A percentile compares a stretch with the other conserved stretches of the same genome.
These are phyloP conservation scores for Macheiramphus alcinus DNA, from an alignment of 2,113 vertebrate genomes.

Conservation along the genomic window DNA sequence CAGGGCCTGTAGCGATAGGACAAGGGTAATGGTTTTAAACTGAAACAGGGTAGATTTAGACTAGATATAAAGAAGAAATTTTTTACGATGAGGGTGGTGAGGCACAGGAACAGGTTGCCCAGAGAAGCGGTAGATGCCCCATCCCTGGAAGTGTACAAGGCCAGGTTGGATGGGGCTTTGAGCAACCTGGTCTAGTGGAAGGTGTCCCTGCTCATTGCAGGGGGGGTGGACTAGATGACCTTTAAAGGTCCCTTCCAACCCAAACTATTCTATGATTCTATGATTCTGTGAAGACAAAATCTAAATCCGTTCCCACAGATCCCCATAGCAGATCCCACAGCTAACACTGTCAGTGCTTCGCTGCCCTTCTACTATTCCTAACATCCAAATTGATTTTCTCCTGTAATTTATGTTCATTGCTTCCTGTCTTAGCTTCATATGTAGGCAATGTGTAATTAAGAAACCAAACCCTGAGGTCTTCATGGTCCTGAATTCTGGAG, in stretches of 20 bases:
- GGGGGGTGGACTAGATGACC: not conserved
- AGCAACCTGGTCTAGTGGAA: not conserved
- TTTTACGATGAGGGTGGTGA: not conserved
- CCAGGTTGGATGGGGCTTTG: not conserved
- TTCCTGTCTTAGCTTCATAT: not conserved
- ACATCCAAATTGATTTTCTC: not conserved
- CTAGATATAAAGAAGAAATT: not conserved
- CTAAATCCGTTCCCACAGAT: not conserved
- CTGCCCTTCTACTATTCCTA: not conserved
- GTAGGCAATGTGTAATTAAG: not conserved
- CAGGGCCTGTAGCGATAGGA: not conserved
- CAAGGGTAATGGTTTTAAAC: not conserved
- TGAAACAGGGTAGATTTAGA: not conserved
- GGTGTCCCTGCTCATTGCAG: not conserved
- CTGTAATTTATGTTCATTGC: not conserved
- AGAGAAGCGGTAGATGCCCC: not conserved
- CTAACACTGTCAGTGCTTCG: not conserved
- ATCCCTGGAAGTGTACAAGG: not conserved
- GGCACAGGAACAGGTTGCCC: not conserved
- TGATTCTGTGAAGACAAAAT: not conserved
- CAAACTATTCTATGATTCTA: not conserved
- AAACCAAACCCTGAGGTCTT: not conserved
- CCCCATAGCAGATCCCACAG: not conserved
- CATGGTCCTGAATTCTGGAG: not conserved
- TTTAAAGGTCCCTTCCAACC: not conserved